Conservation (phyloP, 2,888 invertebrate genomes). For the Xestia xanthographa region DNA sequence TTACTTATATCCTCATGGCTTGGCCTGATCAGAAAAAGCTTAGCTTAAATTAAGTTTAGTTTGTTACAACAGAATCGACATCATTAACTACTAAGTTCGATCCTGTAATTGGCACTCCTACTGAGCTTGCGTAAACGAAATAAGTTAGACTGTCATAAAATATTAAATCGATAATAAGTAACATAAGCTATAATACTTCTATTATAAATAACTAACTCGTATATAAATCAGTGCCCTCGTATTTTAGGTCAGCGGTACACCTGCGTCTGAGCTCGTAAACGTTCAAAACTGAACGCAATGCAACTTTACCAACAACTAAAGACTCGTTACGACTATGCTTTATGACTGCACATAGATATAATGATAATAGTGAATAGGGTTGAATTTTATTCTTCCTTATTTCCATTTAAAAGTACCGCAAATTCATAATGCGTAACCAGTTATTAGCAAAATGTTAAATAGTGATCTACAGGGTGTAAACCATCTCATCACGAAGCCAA, state of each 20-base stretch:
- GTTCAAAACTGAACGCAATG: constrained; percentile 41
- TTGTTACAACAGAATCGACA: too few relatives aligned
- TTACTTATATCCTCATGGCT: not conserved
- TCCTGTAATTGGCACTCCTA: not conserved
- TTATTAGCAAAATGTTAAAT: too few relatives aligned
- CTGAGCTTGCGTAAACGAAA: not conserved
- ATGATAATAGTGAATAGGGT: constrained; percentile 18
- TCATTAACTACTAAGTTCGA: not conserved
- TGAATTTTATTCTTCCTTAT: constrained; percentile 36
- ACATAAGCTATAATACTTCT: not conserved
- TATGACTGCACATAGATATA: constrained; percentile 33
- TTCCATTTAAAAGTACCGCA: constrained; percentile 4
- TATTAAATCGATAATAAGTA: not conserved
- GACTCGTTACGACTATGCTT: constrained; percentile 32
- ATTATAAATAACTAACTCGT: constrained; percentile 26
- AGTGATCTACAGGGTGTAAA: too few relatives aligned
- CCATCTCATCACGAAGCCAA: too few relatives aligned
- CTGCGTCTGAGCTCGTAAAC: constrained; percentile 50
- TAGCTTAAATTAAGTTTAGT: too few relatives aligned
- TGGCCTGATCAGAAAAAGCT: not conserved
- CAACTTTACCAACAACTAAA: constrained; percentile 20
- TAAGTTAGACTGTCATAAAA: not conserved
- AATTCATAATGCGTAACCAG: too few relatives aligned
- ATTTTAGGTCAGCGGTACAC: constrained; percentile 61
- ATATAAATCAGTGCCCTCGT: constrained; percentile 41